Evolutionary conservation across 2,113 vertebrate genomes (phyloP).

Genomic region (Hyperoodon ampullatus): DNA sequence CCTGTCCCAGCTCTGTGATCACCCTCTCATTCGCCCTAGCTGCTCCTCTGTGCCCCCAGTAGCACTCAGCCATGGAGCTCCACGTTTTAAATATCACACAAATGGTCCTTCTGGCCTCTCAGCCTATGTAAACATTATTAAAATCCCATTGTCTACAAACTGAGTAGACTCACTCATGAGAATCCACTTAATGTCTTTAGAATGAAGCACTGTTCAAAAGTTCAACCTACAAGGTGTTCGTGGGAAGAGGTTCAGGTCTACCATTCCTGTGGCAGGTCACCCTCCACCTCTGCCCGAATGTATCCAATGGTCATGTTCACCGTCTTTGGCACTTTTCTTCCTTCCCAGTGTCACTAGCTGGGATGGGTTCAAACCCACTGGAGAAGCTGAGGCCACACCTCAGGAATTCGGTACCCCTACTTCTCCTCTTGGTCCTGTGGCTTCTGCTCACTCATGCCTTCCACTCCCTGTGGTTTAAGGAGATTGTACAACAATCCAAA

Average conservation of each 20-base stretch:
- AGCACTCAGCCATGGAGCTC: background rate
- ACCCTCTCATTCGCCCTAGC: background rate
- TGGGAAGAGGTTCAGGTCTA: background rate
- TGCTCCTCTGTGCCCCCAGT: accelerated
- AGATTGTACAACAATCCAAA: background rate
- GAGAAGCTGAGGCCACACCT: background rate
- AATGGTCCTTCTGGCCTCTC: background rate
- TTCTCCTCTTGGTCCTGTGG: background rate
- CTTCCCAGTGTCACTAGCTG: background rate
- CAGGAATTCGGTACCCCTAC: background rate
- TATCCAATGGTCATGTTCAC: too few species aligned
- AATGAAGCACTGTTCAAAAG: background rate
- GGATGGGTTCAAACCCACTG: background rate
- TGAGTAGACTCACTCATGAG: background rate
- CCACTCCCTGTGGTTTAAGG: background rate
- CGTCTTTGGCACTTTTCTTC: background rate
- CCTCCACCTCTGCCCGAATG: background rate
- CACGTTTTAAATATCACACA: background rate
- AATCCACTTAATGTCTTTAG: constrained; percentile 9
- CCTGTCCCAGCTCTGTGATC: background rate
- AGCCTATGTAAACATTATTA: background rate
- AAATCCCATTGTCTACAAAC: constrained; percentile 14
- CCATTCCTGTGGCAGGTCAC: background rate
- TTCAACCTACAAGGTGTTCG: background rate
- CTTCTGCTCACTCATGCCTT: constrained; percentile 1